A percentile compares a stretch with the other conserved stretches of the same genome.
These are phyloP conservation scores for Macaca nemestrina DNA, from an alignment of 2,113 vertebrate species.

Conservation along the genomic window DNA sequence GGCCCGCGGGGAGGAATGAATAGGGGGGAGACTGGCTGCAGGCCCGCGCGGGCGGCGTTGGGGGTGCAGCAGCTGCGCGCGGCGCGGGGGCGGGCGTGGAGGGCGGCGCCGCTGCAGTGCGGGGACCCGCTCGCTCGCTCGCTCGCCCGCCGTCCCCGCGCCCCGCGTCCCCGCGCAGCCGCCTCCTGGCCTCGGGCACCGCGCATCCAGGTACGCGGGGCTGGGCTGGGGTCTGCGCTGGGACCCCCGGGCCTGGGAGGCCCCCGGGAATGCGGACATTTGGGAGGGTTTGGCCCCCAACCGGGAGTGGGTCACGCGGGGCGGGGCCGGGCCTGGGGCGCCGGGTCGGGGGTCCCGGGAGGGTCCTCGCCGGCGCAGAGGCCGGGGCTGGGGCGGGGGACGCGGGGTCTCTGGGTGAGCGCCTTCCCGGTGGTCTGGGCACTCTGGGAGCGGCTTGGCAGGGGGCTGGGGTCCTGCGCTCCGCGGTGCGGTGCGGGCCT, in stretches of 20 bases:
- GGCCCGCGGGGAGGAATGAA: too few species aligned
- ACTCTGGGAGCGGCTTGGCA: neutral
- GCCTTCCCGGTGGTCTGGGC: neutral
- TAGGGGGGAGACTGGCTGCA: neutral
- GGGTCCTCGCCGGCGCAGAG: neutral
- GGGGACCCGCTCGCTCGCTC: slow-evolving; percentile 30
- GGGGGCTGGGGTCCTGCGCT: neutral
- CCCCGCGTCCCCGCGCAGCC: slow-evolving; percentile 9
- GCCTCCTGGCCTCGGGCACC: neutral
- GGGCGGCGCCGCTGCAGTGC: slow-evolving; percentile 64
- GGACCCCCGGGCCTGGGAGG: neutral
- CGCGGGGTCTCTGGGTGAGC: neutral
- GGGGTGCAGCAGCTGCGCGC: slow-evolving; percentile 6
- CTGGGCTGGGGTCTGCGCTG: neutral
- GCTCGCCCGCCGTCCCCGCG: neutral
- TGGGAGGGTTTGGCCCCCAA: neutral
- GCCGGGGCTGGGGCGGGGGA: neutral
- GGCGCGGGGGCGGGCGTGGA: slow-evolving; percentile 43
- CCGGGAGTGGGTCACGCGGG: neutral
- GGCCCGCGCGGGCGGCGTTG: neutral
- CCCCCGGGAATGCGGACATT: neutral
- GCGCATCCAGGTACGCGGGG: slow-evolving; percentile 57
- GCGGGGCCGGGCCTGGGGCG: neutral
- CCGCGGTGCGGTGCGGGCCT: neutral
- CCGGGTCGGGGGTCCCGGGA: too few species aligned